Percentiles rank a stretch among this genome's conserved stretches.
Conservation (phyloP, 2,888 invertebrate species). For the Hofmannophila pseudospretella region DNA sequence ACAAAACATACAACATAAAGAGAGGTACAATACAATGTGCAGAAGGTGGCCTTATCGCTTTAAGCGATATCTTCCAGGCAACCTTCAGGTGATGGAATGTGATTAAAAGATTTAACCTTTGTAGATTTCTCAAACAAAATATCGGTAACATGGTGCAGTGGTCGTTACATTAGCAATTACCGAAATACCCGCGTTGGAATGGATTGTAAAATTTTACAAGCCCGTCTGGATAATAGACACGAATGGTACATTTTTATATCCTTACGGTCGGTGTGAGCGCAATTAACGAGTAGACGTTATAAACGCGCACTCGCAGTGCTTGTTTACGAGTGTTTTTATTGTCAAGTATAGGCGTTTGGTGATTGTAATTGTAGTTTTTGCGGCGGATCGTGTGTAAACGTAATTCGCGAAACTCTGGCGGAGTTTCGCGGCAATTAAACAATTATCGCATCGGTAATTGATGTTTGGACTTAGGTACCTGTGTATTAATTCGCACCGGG, state of each 20-base stretch:
- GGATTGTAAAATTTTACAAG: slow-evolving; percentile 51
- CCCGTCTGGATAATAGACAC: slow-evolving; percentile 18
- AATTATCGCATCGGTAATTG: not conserved
- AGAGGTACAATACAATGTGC: too few relatives aligned
- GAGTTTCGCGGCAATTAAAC: not conserved
- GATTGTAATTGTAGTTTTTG: not conserved
- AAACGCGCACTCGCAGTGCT: slow-evolving; percentile 19
- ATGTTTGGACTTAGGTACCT: too few relatives aligned
- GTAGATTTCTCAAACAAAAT: too few relatives aligned
- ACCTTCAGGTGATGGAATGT: too few relatives aligned
- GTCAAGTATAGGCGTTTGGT: not conserved
- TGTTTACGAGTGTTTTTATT: too few relatives aligned
- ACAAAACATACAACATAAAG: too few relatives aligned
- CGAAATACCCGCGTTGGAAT: not conserved
- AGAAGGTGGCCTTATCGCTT: too few relatives aligned
- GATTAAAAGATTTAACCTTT: too few relatives aligned
- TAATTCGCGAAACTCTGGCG: slow-evolving; percentile 1
- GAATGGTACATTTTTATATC: slow-evolving; percentile 32
- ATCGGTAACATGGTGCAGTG: not conserved
- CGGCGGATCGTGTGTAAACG: not conserved
- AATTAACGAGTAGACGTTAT: slow-evolving; percentile 39
- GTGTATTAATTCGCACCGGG: too few relatives aligned
- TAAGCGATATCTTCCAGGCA: too few relatives aligned
- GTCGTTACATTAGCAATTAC: not conserved
- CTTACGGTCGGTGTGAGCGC: slow-evolving; percentile 21